Percentiles rank a stretch among this genome's conserved stretches.
phyloP scores from a whole-genome alignment of 2,113 vertebrate genomes.

The Octodon degus region DNA sequence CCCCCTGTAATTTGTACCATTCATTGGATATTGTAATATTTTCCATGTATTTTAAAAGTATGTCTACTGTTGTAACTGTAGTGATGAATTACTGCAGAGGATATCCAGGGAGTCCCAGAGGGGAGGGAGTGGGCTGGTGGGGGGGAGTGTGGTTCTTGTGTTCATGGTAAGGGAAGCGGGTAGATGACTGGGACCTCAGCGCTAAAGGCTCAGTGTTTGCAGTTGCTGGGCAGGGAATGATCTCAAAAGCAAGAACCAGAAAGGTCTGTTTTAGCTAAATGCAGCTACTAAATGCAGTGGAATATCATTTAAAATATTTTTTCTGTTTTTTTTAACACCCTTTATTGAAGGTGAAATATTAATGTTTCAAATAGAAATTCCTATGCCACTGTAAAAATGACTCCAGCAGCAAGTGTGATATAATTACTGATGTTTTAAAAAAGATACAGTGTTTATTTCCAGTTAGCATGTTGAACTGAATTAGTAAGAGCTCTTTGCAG shows the following conservation, averaged over 20 bases:
- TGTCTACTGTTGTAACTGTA: background rate
- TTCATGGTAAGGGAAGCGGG: background rate
- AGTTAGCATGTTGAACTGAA: constrained; percentile 1
- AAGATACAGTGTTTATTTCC: constrained; percentile 16
- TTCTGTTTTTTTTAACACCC: background rate
- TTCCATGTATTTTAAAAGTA: background rate
- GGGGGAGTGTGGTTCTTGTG: background rate
- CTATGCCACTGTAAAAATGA: background rate
- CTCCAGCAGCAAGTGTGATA: background rate
- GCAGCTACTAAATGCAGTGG: background rate
- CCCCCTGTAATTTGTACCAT: background rate
- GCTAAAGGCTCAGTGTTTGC: background rate
- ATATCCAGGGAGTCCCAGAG: background rate
- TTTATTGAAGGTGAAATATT: constrained; percentile 31
- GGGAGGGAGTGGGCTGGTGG: background rate
- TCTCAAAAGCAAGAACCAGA: background rate
- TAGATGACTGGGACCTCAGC: background rate
- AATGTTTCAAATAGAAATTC: background rate
- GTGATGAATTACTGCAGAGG: constrained; percentile 4
- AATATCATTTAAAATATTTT: constrained; percentile 43
- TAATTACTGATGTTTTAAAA: background rate
- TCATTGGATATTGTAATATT: background rate
- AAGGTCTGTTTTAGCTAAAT: background rate
- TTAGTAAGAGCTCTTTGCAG: constrained; percentile 6
- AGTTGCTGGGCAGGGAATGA: background rate